Conservation (phyloP, 2,113 vertebrate species). For the Tragelaphus strepsiceros region DNA sequence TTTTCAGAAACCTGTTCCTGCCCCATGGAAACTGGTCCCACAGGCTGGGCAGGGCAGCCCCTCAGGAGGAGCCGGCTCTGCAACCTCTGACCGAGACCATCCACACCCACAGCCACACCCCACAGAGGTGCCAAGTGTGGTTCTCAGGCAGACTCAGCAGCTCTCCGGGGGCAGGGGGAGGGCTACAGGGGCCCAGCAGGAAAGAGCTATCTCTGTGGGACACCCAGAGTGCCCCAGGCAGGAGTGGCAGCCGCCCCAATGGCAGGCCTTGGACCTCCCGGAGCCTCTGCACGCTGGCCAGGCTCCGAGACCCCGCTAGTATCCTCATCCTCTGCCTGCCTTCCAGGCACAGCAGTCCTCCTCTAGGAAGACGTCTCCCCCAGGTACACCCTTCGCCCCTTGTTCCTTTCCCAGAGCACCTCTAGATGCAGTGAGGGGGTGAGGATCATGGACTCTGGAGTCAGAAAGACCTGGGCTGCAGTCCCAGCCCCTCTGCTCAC, state of each 20-base stretch:
- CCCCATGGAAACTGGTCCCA: neutral
- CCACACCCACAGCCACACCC: neutral
- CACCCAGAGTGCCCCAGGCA: neutral
- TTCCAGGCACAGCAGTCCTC: neutral
- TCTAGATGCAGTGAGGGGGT: neutral
- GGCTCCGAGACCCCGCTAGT: neutral
- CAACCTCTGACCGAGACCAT: neutral
- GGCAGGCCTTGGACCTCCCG: neutral
- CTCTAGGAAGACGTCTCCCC: neutral
- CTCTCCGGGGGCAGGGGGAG: neutral
- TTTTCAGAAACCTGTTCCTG: neutral
- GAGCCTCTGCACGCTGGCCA: neutral
- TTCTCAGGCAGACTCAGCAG: neutral
- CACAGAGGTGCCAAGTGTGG: rapidly evolving
- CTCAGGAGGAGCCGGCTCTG: neutral
- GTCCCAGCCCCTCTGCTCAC: neutral
- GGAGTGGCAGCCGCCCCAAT: neutral
- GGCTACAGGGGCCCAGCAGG: neutral
- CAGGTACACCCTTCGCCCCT: no score
- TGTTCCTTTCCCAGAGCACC: neutral
- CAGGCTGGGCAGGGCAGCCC: neutral
- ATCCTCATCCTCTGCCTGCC: neutral
- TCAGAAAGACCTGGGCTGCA: neutral
- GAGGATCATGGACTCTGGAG: neutral
- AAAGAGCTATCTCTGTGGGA: neutral